A percentile compares a stretch with the other conserved stretches of the same genome.
Evolutionary conservation across 2,113 vertebrate species (phyloP).

Genomic region (Cercocebus atys): DNA sequence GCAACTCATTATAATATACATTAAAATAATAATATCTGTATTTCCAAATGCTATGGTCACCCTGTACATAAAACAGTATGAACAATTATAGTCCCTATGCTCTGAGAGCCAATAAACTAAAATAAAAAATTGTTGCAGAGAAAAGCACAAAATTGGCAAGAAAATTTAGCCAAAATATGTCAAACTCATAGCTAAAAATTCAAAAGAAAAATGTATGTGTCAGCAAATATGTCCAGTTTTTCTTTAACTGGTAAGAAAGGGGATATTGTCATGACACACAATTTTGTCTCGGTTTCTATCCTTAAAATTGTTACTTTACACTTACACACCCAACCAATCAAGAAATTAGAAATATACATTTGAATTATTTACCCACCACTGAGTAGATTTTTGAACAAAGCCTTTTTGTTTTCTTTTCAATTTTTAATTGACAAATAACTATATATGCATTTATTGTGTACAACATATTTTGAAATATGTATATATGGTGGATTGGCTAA

Average conservation of each 20-base stretch:
- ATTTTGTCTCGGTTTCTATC: constrained; percentile 6
- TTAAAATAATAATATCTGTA: background rate
- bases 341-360: constrained; percentile 33
- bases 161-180: constrained; percentile 7
- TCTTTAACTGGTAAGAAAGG: background rate
- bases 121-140: background rate
- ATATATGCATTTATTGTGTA: no score
- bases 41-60: background rate
- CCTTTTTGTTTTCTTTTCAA: no score
- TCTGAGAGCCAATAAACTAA: background rate
- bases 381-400: background rate
- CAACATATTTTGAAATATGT: no score
- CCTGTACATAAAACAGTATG: background rate
- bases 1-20: background rate
- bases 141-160: background rate
- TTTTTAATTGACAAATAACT: no score
- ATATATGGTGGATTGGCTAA: no score
- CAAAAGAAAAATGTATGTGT: background rate
- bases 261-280: background rate
- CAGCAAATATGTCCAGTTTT: background rate
- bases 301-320: constrained; percentile 20
- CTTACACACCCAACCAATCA: background rate
- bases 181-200: constrained; percentile 21
- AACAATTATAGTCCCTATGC: background rate
- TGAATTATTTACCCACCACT: background rate